phyloP scores from a whole-genome alignment of 2,888 invertebrate genomes.

The Hirtodrosophila confusa region DNA sequence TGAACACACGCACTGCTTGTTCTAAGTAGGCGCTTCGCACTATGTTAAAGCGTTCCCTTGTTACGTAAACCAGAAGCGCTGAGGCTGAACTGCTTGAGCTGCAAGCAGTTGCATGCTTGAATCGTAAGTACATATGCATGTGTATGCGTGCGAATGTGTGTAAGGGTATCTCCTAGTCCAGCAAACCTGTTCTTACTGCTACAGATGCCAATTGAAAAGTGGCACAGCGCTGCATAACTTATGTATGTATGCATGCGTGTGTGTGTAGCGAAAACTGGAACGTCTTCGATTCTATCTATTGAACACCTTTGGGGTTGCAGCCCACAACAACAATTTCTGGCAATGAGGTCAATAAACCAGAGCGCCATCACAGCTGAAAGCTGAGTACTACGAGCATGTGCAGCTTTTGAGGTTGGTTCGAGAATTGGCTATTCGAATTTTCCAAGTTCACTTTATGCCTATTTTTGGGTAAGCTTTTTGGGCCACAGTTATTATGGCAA shows the following conservation, averaged over 20 bases:
- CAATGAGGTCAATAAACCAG: slow-evolving; percentile 52
- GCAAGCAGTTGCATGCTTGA: no score
- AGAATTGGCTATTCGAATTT: background rate
- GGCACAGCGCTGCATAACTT: no score
- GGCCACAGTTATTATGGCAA: slow-evolving; percentile 23
- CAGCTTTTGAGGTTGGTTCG: background rate
- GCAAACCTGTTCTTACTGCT: no score
- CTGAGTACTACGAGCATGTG: background rate
- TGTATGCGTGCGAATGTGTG: no score
- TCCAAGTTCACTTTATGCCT: slow-evolving; percentile 28
- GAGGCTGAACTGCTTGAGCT: no score
- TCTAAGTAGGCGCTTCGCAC: no score
- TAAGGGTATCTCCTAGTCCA: no score
- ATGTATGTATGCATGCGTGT: background rate
- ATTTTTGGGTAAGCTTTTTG: slow-evolving; percentile 34
- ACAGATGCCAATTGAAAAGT: no score
- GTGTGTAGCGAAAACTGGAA: slow-evolving; percentile 12
- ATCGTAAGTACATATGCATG: no score
- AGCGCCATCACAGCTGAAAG: slow-evolving; percentile 8
- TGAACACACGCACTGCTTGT: no score
- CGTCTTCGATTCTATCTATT: slow-evolving; percentile 22
- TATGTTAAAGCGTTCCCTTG: no score
- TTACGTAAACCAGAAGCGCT: no score
- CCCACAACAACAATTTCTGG: slow-evolving; percentile 8
- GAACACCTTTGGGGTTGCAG: slow-evolving; percentile 29